phyloP scores from a whole-genome alignment of 2,888 invertebrate genomes.

The Altica lythri region DNA sequence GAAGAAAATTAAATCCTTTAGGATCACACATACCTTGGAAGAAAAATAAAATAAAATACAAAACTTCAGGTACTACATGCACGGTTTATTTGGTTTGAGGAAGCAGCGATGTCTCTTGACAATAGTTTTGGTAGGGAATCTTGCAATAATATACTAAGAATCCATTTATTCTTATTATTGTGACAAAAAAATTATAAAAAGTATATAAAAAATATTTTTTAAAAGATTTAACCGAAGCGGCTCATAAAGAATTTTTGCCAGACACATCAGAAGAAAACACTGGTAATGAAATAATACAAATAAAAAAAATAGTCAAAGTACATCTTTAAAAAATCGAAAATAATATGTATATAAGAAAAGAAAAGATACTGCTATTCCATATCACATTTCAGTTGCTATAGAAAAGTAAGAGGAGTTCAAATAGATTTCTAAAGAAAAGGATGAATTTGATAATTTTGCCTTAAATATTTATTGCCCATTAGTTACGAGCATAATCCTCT shows the following conservation, averaged over 20 bases:
- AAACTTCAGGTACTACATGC: background rate
- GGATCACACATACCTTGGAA: too few relatives aligned
- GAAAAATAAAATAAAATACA: too few relatives aligned
- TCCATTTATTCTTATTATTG: background rate
- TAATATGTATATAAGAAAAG: constrained; percentile 4
- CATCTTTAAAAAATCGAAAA: too few relatives aligned
- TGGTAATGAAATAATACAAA: constrained; percentile 3
- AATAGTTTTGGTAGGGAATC: constrained; percentile 11
- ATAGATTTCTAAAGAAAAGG: background rate
- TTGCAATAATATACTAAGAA: constrained; percentile 5
- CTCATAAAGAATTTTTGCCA: constrained; percentile 2
- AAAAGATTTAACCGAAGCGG: constrained; percentile 2
- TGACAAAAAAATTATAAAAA: too few relatives aligned
- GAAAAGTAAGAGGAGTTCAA: background rate
- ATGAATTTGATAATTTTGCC: background rate
- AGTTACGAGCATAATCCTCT: background rate
- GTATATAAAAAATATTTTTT: constrained; percentile 1
- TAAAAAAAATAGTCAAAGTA: constrained; percentile 1
- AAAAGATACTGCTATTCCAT: constrained; percentile 1
- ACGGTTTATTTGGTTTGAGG: constrained; percentile 14
- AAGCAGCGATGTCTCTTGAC: constrained; percentile 14
- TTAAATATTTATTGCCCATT: too few relatives aligned
- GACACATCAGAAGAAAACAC: constrained; percentile 3
- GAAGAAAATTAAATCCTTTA: too few relatives aligned
- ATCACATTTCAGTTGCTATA: constrained; percentile 4